These are phyloP conservation scores for Philotrypesis tridentata DNA, from an alignment of 1,140 invertebrate species.

Conservation along the genomic window DNA sequence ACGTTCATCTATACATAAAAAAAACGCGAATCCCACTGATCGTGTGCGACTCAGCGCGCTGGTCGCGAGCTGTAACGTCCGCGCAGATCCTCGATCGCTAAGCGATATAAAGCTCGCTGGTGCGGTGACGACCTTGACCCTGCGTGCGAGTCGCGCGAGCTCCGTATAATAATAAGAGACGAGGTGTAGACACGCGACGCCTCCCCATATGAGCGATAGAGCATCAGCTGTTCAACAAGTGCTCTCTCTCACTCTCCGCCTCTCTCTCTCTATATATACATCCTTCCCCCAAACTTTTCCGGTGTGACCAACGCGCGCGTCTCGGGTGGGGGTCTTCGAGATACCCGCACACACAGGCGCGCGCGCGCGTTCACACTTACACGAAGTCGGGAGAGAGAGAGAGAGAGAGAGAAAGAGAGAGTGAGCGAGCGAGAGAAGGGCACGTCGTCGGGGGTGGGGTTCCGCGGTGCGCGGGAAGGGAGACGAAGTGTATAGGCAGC, in stretches of 20 bases:
- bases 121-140: not conserved
- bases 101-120: no score
- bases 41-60: no score
- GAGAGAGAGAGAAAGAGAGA: not conserved
- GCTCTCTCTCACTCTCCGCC: not conserved
- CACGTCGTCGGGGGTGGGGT: not conserved
- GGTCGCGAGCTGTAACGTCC: no score
- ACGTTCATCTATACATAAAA: no score
- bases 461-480: not conserved
- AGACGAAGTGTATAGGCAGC: not conserved
- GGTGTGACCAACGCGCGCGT: not conserved
- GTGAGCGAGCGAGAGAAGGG: slow-evolving; percentile 1
- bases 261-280: not conserved
- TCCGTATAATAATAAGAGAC: no score
- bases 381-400: not conserved
- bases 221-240: not conserved
- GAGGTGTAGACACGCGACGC: not conserved
- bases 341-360: not conserved
- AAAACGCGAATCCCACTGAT: no score
- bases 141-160: not conserved
- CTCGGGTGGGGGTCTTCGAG: not conserved
- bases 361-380: no score
- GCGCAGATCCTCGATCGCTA: no score
- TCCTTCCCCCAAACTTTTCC: not conserved
- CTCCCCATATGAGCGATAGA: not conserved